Percentiles rank a stretch among this genome's conserved stretches.
Conservation (phyloP, 2,888 invertebrate genomes). For the Drosophila buzzatii region DNA sequence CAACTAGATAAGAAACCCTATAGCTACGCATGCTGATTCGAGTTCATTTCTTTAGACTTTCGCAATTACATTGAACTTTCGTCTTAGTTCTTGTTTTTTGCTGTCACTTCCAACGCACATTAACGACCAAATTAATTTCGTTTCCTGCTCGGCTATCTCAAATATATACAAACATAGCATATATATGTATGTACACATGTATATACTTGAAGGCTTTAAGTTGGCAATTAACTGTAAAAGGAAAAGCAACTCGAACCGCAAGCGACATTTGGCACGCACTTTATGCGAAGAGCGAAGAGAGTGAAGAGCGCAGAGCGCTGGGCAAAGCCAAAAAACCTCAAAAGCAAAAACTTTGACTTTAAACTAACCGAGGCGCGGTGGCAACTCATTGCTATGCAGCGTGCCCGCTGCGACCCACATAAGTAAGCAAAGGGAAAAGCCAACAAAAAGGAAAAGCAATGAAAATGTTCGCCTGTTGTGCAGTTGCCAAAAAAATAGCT, state of each 20-base stretch:
- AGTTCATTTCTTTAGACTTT: not conserved
- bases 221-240: constrained; percentile 66
- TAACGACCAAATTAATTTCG: constrained; percentile 29
- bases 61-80: constrained; percentile 3
- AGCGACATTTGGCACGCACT: constrained; percentile 62
- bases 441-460: constrained; percentile 58
- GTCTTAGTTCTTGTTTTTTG: not conserved
- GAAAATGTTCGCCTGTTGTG: constrained; percentile 40
- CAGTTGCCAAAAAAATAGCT: constrained; percentile 50
- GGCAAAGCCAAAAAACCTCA: constrained; percentile 57
- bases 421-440: constrained; percentile 35
- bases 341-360: constrained; percentile 59
- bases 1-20: constrained; percentile 1
- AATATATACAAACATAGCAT: constrained; percentile 1
- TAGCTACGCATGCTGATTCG: not conserved
- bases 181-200: not conserved
- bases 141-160: constrained; percentile 11
- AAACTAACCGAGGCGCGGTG: constrained; percentile 48
- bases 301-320: not conserved
- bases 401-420: constrained; percentile 59
- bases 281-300: constrained; percentile 37
- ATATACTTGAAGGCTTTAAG: constrained; percentile 43
- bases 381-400: constrained; percentile 69
- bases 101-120: constrained; percentile 15
- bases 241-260: constrained; percentile 46